Conservation (phyloP, 2,888 invertebrate genomes). For the Megaustenia siamemsis region DNA sequence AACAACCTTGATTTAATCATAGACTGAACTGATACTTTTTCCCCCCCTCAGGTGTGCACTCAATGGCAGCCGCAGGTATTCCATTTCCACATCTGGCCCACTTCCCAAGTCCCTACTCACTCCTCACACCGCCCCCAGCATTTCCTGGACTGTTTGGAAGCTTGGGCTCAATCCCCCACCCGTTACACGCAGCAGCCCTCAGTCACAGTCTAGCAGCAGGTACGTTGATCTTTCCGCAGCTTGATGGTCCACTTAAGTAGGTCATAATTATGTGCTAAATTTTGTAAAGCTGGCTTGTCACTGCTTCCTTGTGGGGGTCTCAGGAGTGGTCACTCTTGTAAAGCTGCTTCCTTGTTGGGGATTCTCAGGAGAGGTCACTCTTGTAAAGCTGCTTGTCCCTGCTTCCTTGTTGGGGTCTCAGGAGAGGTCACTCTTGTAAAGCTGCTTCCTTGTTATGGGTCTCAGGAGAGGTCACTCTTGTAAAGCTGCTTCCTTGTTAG, state of each 20-base stretch:
- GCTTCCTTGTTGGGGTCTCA: too few relatives aligned
- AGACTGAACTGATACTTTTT: not conserved
- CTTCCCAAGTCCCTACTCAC: conserved; percentile 74
- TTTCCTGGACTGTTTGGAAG: conserved; percentile 73
- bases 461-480: too few relatives aligned
- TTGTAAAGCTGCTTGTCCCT: too few relatives aligned
- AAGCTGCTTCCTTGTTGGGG: too few relatives aligned
- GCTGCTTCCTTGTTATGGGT: too few relatives aligned
- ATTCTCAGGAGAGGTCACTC: too few relatives aligned
- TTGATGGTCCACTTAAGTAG: not conserved
- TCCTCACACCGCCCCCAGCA: conserved; percentile 71
- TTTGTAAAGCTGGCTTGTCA: too few relatives aligned
- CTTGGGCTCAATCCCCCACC: conserved; percentile 69
- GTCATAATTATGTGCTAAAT: too few relatives aligned
- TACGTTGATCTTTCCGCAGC: conserved; percentile 40
- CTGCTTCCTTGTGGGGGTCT: too few relatives aligned
- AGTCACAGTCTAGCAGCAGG: conserved; percentile 68
- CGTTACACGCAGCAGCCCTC: conserved; percentile 60
- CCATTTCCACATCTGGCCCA: conserved; percentile 73
- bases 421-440: too few relatives aligned
- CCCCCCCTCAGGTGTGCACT: conserved; percentile 65
- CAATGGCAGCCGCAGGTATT: conserved; percentile 59
- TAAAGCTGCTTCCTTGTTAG: too few relatives aligned
- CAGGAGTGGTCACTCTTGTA: too few relatives aligned
- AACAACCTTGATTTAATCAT: not conserved